Percentiles rank a stretch among this genome's conserved stretches.
phyloP scores from a whole-genome alignment of 2,888 invertebrate species.

The Uropetala carovei region DNA sequence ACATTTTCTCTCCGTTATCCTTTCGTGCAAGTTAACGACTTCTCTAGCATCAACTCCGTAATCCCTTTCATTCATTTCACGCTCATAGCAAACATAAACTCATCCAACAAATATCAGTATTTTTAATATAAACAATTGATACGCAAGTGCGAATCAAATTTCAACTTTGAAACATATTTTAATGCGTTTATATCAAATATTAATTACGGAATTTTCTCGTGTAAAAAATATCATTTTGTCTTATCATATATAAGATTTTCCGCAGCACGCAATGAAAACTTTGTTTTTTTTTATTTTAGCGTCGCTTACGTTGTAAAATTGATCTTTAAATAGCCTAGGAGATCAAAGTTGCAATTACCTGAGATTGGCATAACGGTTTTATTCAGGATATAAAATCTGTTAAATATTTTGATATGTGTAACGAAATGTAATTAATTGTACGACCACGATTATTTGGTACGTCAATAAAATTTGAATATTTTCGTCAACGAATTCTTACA shows the following conservation, averaged over 20 bases:
- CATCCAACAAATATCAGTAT: neutral
- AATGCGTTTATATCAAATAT: neutral
- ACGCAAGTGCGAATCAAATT: conserved; percentile 11
- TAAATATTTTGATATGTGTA: conserved; percentile 14
- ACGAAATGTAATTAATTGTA: neutral
- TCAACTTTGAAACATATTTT: neutral
- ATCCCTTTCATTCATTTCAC: conserved; percentile 12
- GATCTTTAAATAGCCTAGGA: neutral
- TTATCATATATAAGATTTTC: no score
- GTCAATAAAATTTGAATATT: neutral
- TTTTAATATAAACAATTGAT: neutral
- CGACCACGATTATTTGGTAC: neutral
- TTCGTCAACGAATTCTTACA: no score
- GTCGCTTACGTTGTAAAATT: neutral
- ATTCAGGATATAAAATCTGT: neutral
- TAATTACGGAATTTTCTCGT: neutral
- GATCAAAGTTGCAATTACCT: neutral
- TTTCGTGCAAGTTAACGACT: neutral
- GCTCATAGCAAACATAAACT: neutral
- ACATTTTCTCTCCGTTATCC: conserved; percentile 18
- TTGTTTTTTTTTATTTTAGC: neutral
- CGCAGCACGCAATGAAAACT: neutral
- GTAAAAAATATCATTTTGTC: neutral
- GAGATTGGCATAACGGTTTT: neutral
- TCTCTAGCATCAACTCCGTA: neutral